Evolutionary conservation across 2,113 vertebrate genomes (phyloP), one percentile per base, ranked within the genome.

Genomic region (Salvator merianae): DNA sequence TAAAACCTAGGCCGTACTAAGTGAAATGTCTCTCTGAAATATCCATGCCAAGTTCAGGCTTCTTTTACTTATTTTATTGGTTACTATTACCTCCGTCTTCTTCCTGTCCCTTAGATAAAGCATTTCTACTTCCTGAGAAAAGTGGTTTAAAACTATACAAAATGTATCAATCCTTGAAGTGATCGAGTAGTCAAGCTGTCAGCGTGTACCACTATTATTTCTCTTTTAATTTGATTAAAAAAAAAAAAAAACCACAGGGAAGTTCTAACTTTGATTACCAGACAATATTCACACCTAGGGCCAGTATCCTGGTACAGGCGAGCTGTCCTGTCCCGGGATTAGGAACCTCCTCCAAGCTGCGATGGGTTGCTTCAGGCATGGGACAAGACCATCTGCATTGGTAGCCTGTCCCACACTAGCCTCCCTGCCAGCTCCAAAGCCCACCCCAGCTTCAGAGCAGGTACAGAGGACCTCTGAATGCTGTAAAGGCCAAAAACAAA

Each of bases 111-210:
- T 43, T 36, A 82, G 53, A 66, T 47, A 47, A 5, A 24, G 32
- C 24, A 65, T 14, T 81, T 88, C 83, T 87, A 70, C 70, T 86
- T 59, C 14, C 36, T 78, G 66, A 83, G 43, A 40, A 85, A 89
- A 87, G 72, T 76, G 73, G 47, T 59, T 13, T 77, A 88, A 63
- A 34, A 89, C 83, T 36, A 47, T 79, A 84, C 0, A 83, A 47
- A 86, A 80, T 55, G 71, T 34, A 81, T 4, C 71, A 66, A 50
- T 63, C 80, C 36, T 8, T 36, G 30, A 75, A 88, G 9, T 69
- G 30, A 80, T 77, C 34, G 59, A 18, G 38, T 32, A 84, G 30
- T 24, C 83, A 86, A 91, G 84, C 69, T 24, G 47, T 73, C 79
- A 38, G 38, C 18, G 84, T 90, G 70, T 47, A 88, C 1, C 84